Percentiles rank a stretch among this genome's conserved stretches.
Conservation (phyloP, 1,140 invertebrate species). For the Diabrotica undecimpunctata region DNA sequence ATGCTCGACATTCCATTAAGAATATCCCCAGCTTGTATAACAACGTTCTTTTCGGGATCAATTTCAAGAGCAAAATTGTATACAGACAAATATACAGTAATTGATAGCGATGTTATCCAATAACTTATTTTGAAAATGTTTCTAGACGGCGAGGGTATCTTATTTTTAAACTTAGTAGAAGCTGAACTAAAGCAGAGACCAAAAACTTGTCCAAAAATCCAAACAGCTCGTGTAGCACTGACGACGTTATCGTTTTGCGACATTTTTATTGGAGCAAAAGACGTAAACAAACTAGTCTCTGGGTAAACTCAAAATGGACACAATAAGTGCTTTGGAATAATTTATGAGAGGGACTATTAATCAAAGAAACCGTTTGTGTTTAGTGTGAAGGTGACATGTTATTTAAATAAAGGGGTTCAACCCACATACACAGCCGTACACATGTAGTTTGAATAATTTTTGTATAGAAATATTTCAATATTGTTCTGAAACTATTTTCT, state of each 20-base stretch:
- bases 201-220: conserved; percentile 7
- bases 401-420: too few species aligned
- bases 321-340: too few species aligned
- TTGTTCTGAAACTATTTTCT: too few species aligned
- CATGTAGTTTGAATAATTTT: too few species aligned
- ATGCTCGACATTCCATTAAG: conserved; percentile 4
- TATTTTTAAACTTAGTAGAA: neutral
- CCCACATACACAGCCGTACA: too few species aligned
- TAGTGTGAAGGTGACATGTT: too few species aligned
- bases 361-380: too few species aligned
- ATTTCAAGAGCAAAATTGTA: neutral
- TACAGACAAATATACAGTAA: neutral
- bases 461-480: too few species aligned
- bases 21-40: conserved; percentile 8
- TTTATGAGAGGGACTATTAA: too few species aligned
- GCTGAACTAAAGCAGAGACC: neutral
- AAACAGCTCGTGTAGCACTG: neutral
- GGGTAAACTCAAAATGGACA: too few species aligned
- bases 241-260: neutral
- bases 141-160: neutral
- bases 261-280: neutral
- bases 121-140: neutral
- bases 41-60: conserved; percentile 4
- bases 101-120: neutral
- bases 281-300: too few species aligned